Percentiles rank a stretch among this genome's conserved stretches.
phyloP scores from a whole-genome alignment of 35 echinoderm and acorn worm species.

The Hemicentrotus pulcherrimus region DNA sequence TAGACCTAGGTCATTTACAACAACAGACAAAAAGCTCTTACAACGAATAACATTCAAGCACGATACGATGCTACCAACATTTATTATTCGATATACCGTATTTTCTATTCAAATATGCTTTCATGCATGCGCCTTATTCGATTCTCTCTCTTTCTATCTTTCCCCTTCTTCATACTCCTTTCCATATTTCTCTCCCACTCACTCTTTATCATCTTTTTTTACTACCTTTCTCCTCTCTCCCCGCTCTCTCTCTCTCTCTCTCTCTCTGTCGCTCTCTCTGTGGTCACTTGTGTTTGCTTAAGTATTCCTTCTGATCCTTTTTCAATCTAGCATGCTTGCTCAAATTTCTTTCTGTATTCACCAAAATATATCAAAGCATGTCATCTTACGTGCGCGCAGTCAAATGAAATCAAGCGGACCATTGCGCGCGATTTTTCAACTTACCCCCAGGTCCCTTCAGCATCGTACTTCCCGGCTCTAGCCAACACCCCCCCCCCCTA shows the following conservation, averaged over 20 bases:
- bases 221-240: background rate
- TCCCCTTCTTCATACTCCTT: no score
- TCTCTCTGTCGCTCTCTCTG: background rate
- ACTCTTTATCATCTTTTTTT: background rate
- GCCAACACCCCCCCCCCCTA: background rate
- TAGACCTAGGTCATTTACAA: no score
- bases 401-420: slow-evolving; percentile 26
- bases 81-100: no score
- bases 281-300: background rate
- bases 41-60: no score
- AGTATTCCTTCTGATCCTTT: slow-evolving; percentile 3
- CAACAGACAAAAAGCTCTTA: no score
- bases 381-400: slow-evolving; percentile 39
- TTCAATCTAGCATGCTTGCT: slow-evolving; percentile 14
- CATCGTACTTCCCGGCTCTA: background rate
- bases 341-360: slow-evolving; percentile 7
- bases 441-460: background rate
- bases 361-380: slow-evolving; percentile 24
- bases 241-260: background rate
- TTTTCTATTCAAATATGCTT: no score
- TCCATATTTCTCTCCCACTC: background rate
- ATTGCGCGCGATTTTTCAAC: slow-evolving; percentile 27
- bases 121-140: no score
- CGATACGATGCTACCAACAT: no score
- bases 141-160: no score